Evolutionary conservation across 2,888 invertebrate species (phyloP).

Genomic region (Athrips mouffetella): DNA sequence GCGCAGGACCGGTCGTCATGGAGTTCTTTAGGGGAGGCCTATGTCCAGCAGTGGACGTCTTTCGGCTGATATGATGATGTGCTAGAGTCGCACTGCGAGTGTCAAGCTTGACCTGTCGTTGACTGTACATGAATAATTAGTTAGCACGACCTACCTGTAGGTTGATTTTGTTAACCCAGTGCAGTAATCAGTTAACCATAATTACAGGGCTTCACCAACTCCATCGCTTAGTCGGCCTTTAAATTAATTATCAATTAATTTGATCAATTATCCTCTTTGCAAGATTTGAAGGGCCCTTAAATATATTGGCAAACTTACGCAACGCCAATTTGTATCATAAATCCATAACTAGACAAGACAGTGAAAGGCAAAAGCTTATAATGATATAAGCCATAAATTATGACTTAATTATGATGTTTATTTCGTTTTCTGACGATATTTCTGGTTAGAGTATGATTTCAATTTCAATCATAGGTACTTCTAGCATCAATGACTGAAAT

Average conservation of each 20-base stretch:
- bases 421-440: too few species aligned
- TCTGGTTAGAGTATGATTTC: too few species aligned
- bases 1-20: too few species aligned
- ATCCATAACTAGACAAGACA: not conserved
- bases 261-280: slow-evolving; percentile 1
- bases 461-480: too few species aligned
- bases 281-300: not conserved
- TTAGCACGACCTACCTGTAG: too few species aligned
- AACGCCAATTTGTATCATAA: not conserved
- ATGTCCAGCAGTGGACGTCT: too few species aligned
- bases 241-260: not conserved
- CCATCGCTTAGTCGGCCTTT: not conserved
- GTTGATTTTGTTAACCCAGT: not conserved
- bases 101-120: too few species aligned
- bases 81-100: too few species aligned
- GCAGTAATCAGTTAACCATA: not conserved
- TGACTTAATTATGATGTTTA: not conserved
- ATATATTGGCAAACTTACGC: not conserved
- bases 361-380: slow-evolving; percentile 5
- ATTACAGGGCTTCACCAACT: not conserved
- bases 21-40: too few species aligned
- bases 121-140: too few species aligned
- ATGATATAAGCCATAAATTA: slow-evolving; percentile 2
- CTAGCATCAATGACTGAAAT: too few species aligned
- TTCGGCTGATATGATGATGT: too few species aligned